A percentile compares a stretch with the other conserved stretches of the same genome.
Conservation (phyloP, 2,888 invertebrate genomes). For the Hypercompe scribonia region DNA sequence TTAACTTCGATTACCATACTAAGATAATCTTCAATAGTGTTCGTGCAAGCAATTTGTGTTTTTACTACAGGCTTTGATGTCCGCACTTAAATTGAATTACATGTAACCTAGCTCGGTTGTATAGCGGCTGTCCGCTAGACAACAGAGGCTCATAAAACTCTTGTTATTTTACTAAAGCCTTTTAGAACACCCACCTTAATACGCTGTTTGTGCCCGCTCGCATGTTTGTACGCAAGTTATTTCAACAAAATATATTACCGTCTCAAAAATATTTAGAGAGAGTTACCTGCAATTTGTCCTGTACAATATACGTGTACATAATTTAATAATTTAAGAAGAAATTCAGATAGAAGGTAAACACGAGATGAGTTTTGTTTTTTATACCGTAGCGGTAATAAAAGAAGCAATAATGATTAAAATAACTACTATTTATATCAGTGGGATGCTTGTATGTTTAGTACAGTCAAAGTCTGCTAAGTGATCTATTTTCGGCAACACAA, state of each 20-base stretch:
- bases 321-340: conserved; percentile 18
- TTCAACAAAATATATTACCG: conserved; percentile 45
- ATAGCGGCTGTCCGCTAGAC: conserved; percentile 19
- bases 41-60: conserved; percentile 23
- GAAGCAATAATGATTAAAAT: neutral
- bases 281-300: conserved; percentile 22
- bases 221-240: conserved; percentile 52
- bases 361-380: neutral
- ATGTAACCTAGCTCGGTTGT: conserved; percentile 29
- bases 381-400: neutral
- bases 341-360: conserved; percentile 19
- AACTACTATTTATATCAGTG: neutral
- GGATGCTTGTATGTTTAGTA: too few species aligned
- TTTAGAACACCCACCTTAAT: conserved; percentile 51
- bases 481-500: neutral
- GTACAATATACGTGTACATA: conserved; percentile 24
- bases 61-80: conserved; percentile 8
- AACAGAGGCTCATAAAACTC: conserved; percentile 52
- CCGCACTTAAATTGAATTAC: conserved; percentile 21
- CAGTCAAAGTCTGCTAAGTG: neutral
- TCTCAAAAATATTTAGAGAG: conserved; percentile 37
- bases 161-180: conserved; percentile 69
- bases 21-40: conserved; percentile 18
- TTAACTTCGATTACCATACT: conserved; percentile 28
- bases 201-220: conserved; percentile 42